phyloP scores from a whole-genome alignment of 2,113 vertebrate genomes.

The Petrocephalus microphthalmus region DNA sequence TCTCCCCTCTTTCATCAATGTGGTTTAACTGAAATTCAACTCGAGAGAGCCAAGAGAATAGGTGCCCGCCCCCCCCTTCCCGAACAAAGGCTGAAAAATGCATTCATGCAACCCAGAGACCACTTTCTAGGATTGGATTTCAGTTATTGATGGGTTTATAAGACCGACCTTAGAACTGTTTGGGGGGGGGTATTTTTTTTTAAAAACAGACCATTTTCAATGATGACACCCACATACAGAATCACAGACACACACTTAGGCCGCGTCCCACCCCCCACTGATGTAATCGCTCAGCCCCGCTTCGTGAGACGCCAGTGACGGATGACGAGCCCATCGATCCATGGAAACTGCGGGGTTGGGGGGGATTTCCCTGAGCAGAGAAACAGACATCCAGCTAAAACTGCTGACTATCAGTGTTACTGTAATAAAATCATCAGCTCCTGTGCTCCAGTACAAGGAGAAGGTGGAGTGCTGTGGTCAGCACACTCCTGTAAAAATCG shows the following conservation, averaged over 20 bases:
- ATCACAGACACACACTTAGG: not conserved
- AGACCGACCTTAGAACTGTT: constrained; percentile 48
- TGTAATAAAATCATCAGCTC: constrained; percentile 56
- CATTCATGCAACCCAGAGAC: constrained; percentile 59
- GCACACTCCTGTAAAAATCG: not conserved
- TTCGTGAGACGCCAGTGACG: constrained; percentile 37
- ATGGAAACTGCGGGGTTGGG: constrained; percentile 36
- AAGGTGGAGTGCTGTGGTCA: not conserved
- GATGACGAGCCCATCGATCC: constrained; percentile 40
- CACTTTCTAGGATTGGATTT: constrained; percentile 53
- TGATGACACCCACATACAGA: constrained; percentile 1
- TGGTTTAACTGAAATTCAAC: constrained; percentile 14
- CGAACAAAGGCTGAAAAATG: constrained; percentile 49
- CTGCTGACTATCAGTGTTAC: constrained; percentile 54
- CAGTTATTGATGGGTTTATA: constrained; percentile 63
- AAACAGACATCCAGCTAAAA: constrained; percentile 57
- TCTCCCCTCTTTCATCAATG: constrained; percentile 14
- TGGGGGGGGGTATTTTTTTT: not conserved
- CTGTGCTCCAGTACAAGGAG: not conserved
- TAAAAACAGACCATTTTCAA: constrained; percentile 35
- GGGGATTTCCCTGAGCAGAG: constrained; percentile 47
- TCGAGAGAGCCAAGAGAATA: not conserved
- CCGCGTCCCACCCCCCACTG: constrained; percentile 26
- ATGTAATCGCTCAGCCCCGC: constrained; percentile 13
- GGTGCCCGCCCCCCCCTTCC: constrained; percentile 22